Percentiles rank a stretch among this genome's conserved stretches.
Evolutionary conservation across 2,888 invertebrate species (phyloP).

Genomic region (Halocaridina rubra): DNA sequence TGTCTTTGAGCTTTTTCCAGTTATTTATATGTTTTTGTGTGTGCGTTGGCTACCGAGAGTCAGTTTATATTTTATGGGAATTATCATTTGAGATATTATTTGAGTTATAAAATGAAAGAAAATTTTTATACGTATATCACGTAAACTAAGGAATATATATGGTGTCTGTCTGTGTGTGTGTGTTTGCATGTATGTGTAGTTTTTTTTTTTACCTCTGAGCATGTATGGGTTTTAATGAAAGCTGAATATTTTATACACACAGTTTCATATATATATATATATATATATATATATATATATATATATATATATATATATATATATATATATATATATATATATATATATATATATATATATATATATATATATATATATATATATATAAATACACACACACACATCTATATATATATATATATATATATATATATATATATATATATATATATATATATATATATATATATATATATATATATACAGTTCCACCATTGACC

Average conservation of each 20-base stretch:
- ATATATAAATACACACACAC: not conserved
- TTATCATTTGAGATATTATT: too few species aligned
- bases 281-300: not conserved
- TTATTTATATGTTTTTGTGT: too few species aligned
- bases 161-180: not conserved
- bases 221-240: not conserved
- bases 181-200: not conserved
- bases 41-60: too few species aligned
- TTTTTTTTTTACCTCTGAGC: not conserved
- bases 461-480: not conserved
- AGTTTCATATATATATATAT: not conserved
- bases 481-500: not conserved
- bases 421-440: slow-evolving; percentile 14
- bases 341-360: not conserved
- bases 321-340: not conserved
- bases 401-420: not conserved
- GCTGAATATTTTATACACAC: not conserved
- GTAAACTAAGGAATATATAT: too few species aligned
- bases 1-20: too few species aligned
- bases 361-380: not conserved
- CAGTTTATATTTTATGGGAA: too few species aligned
- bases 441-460: slow-evolving; percentile 10
- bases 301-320: not conserved
- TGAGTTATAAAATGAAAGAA: too few species aligned
- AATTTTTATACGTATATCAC: too few species aligned